Evolutionary conservation across 2,888 invertebrate genomes (phyloP).

Genomic region (Strigamia crassipes): DNA sequence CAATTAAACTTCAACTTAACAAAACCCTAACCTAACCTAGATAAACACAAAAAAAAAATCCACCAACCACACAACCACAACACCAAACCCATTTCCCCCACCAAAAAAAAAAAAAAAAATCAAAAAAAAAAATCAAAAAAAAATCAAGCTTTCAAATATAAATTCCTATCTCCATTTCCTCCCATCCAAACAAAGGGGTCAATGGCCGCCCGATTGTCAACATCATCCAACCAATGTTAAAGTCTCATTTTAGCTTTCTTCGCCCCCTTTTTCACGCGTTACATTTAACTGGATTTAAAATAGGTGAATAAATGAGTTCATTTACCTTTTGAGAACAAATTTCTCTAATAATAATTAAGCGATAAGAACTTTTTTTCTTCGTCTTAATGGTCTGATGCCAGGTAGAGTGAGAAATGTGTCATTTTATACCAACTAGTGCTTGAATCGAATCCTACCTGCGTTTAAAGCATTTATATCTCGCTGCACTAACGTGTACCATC

Average conservation of each 20-base stretch:
- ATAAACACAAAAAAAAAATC: background rate
- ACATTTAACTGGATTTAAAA: background rate
- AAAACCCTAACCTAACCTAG: background rate
- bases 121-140: background rate
- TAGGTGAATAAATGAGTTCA: slow-evolving; percentile 38
- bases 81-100: too few relatives aligned
- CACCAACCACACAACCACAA: background rate
- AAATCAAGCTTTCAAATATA: background rate
- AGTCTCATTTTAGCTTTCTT: slow-evolving; percentile 14
- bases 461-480: background rate
- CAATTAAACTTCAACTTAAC: background rate
- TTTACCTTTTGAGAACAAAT: slow-evolving; percentile 32
- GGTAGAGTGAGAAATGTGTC: slow-evolving; percentile 10
- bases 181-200: background rate
- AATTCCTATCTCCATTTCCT: background rate
- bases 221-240: background rate
- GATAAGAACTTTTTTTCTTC: background rate
- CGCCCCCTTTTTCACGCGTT: background rate
- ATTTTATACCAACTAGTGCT: background rate
- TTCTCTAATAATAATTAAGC: slow-evolving; percentile 1
- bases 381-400: background rate
- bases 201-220: slow-evolving; percentile 38
- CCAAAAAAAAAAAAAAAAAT: too few relatives aligned
- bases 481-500: background rate
- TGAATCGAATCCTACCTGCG: slow-evolving; percentile 6